Evolutionary conservation across 2,113 vertebrate genomes (phyloP), one percentile per base, ranked within the genome.

Genomic region (Macquaria australasica): DNA sequence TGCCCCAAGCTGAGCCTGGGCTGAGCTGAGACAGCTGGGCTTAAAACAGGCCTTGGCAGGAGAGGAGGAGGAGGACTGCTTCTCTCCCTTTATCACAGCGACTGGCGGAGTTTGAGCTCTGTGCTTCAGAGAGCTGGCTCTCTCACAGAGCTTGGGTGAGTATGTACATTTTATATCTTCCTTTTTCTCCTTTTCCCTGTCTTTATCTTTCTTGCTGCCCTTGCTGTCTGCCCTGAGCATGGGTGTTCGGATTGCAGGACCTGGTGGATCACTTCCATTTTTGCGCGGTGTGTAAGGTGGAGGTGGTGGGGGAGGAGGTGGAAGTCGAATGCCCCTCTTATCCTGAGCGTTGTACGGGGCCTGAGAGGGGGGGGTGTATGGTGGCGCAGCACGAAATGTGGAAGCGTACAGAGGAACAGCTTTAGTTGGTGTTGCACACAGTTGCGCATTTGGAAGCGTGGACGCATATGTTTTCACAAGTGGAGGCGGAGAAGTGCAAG

Each of bases 201-300:
- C 92, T 85, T 89, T 92, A 37, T 88, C 81, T 63, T 88, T 93
- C 73, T 92, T 90, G 9, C 58, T 77, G 34, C 72, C 84, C 67
- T 84, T 92, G 84, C 81, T 84, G 73, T 93, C 92, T 76, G 90
- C 78, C 90, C 89, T 93, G 82, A 93, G 90, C 88, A 85, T 84
- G 51, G 94, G 86, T 77, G 92, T 90, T 82, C 88, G 89, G 66
- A 64, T 69, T 67, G 85, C 88, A 78, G 87, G 77, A 87, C 90
- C 83, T 18, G 87, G 87, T 18, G 88, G 87, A 28, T 92, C 86
- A 43, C 51, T 91, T 73, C 90, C 94, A 41, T 91, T 95, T 92
- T 95, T 95, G 31, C 95, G 94, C 50, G 95, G 95, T 12, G 94
- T 96, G 90, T 96, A 96, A 10, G 95, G 95, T 72, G 95, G 95